Conservation (phyloP, 2,797 vertebrate genomes). For the Valencia hispanica region DNA sequence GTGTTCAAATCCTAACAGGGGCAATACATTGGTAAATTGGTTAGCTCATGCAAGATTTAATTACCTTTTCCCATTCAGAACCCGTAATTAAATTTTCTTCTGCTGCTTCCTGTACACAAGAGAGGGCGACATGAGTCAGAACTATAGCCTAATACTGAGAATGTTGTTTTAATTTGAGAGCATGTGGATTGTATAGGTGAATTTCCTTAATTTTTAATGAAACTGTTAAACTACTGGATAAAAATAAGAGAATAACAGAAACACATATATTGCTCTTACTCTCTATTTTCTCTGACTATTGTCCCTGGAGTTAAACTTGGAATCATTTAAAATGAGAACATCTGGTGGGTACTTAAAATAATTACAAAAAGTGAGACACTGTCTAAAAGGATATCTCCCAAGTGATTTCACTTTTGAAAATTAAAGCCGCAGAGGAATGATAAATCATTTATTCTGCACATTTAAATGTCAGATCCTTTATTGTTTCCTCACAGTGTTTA, state of each 20-base stretch:
- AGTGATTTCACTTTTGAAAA: constrained; percentile 62
- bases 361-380: constrained; percentile 81
- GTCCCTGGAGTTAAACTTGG: neutral
- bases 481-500: neutral
- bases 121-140: constrained; percentile 71
- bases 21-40: constrained; percentile 74
- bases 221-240: neutral
- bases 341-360: constrained; percentile 80
- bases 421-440: constrained; percentile 68
- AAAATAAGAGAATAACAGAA: neutral
- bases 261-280: neutral
- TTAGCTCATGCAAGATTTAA: constrained; percentile 87
- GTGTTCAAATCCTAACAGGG: constrained; percentile 74
- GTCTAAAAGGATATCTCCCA: constrained; percentile 77
- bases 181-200: too few relatives aligned
- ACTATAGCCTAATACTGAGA: constrained; percentile 68
- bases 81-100: constrained; percentile 87
- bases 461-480: constrained; percentile 7
- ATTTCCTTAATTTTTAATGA: neutral
- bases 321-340: constrained; percentile 11
- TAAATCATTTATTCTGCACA: constrained; percentile 29
- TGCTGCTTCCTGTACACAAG: constrained; percentile 84
- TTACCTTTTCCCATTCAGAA: constrained; percentile 84
- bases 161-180: constrained; percentile 11
- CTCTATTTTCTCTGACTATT: constrained; percentile 9